These are phyloP conservation scores for Zootoca vivipara DNA, from an alignment of 2,113 vertebrate species.

Conservation along the genomic window DNA sequence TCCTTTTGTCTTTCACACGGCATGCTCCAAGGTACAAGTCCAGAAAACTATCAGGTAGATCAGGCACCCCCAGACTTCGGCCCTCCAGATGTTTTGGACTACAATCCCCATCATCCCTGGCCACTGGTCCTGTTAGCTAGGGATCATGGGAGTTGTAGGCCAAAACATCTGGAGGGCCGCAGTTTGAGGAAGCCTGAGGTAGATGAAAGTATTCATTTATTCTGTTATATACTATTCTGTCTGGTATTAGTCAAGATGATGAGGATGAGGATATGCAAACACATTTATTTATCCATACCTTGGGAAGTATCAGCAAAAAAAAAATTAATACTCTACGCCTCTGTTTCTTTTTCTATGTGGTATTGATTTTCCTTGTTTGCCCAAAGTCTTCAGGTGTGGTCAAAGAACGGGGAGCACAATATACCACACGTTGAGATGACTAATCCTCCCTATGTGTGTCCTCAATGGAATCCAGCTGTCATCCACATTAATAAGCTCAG, in stretches of 20 bases:
- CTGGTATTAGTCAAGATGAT: too few relatives aligned
- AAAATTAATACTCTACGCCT: background rate
- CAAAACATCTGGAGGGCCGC: too few relatives aligned
- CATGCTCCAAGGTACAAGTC: background rate
- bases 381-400: conserved; percentile 21
- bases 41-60: background rate
- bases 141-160: too few relatives aligned
- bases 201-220: background rate
- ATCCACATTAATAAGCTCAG: conserved; percentile 30
- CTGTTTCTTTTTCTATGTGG: conserved; percentile 9
- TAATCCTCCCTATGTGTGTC: background rate
- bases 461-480: conserved; percentile 23
- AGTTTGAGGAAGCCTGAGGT: too few relatives aligned
- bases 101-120: too few relatives aligned
- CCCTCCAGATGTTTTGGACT: too few relatives aligned
- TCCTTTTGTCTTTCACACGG: background rate
- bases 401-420: background rate
- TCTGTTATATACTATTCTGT: background rate
- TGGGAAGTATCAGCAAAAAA: background rate
- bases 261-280: too few relatives aligned
- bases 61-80: too few relatives aligned
- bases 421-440: background rate
- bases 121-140: too few relatives aligned
- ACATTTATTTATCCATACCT: background rate
- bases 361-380: background rate